Evolutionary conservation across 2,797 vertebrate species (phyloP), one percentile per base, ranked within the genome.

Genomic region (Loris lydekkerianus): DNA sequence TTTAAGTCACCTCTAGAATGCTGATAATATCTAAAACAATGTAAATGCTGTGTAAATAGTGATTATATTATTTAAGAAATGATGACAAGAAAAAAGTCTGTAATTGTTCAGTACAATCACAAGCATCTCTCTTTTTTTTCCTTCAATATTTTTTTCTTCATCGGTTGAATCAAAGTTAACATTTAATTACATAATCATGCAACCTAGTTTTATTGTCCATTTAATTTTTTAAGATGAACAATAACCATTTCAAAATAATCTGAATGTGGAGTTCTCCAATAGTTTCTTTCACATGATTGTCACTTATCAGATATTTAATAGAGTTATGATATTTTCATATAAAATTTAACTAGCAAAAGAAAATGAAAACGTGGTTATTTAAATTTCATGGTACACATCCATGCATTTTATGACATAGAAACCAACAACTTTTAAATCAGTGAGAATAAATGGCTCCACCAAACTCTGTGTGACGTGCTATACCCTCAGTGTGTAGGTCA

Each of bases 111-210:
- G 11, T 58, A 56, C 20, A 2, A 11, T 21, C 7, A 13, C 49
- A 56, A 14, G 31, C 49, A 78, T 11, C 13, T 1, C 49, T 78
- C 49, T 78, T 31, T 78, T 29, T 75, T 78, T 78, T 34, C n/a
- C 76, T 78, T 34, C 11, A 34, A 56, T 78, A 78, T 14, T 78
- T 56, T 78, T 34, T 23, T 56, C 11, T 23, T 10, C 56, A 20
- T 14, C 53, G 76, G 31, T 56, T 77, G 76, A 77, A 77, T 77
- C 76, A 78, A 31, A 77, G 31, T n/a, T 77, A 93, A 46, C 43
- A 91, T 89, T 87, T 89, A 53, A 89, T 91, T 88, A 40, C 10
- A 4, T 76, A 70, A 84, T 61, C 87, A 58, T 81, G 7, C 20
- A 40, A 53, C 17, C 25, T 73, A 76, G 49, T 77, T 93, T 87